These are phyloP conservation scores for Mycetomoellerius zeteki DNA, from an alignment of 1,140 invertebrate species.

Conservation along the genomic window DNA sequence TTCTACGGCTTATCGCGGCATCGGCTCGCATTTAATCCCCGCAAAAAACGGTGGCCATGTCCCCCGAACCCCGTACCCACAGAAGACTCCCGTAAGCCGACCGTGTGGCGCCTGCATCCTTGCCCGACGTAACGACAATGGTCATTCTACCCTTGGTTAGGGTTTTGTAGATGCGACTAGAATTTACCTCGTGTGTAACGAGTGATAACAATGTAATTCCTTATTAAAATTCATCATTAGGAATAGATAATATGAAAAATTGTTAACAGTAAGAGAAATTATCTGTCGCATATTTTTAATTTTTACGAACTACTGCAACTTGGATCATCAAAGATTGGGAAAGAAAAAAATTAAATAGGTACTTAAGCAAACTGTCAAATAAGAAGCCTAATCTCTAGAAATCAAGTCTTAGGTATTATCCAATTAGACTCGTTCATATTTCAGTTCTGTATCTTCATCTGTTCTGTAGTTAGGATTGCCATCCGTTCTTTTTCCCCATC, in stretches of 20 bases:
- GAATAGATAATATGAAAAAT: not conserved
- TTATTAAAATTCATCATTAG: not conserved
- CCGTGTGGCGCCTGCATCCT: slow-evolving; percentile 83
- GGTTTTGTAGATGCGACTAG: slow-evolving; percentile 63
- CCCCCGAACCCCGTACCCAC: slow-evolving; percentile 47
- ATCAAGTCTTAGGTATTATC: not conserved
- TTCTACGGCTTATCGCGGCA: slow-evolving; percentile 85
- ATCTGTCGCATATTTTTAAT: not conserved
- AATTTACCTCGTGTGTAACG: slow-evolving; percentile 66
- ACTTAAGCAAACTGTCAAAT: not conserved
- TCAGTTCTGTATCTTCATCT: not conserved
- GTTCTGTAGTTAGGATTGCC: too few relatives aligned
- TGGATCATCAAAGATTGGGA: not conserved
- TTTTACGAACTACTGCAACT: not conserved
- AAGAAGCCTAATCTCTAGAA: not conserved
- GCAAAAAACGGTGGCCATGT: slow-evolving; percentile 81
- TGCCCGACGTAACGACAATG: slow-evolving; percentile 78
- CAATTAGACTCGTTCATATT: not conserved
- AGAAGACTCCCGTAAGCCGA: slow-evolving; percentile 79
- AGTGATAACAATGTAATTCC: slow-evolving; percentile 66
- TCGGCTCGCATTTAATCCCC: slow-evolving; percentile 85
- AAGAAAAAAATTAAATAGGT: not conserved
- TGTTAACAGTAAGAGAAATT: not conserved
- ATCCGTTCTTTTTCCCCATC: too few relatives aligned
- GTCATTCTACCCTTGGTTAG: slow-evolving; percentile 60